phyloP scores from a whole-genome alignment of 2,888 invertebrate species.

The Lasioglossum calceatum region DNA sequence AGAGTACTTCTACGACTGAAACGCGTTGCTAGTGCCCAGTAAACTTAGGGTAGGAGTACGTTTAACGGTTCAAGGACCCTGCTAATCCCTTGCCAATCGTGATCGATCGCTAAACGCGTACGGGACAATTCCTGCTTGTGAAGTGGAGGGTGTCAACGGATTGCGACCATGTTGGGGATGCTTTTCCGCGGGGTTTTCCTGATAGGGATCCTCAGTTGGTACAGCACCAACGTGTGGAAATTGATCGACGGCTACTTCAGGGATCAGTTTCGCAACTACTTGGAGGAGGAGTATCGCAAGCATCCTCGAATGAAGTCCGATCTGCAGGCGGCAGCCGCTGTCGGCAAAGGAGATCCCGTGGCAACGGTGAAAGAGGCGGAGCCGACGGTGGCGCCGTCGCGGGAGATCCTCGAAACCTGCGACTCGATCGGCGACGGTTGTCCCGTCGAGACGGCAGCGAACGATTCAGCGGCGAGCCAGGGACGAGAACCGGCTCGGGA shows the following conservation, averaged over 20 bases:
- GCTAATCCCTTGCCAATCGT: too few relatives aligned
- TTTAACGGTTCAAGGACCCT: too few relatives aligned
- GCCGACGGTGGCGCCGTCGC: slow-evolving; percentile 28
- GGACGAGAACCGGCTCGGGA: neutral
- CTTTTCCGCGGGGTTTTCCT: slow-evolving; percentile 88
- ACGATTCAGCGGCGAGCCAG: slow-evolving; percentile 14
- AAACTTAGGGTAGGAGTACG: neutral
- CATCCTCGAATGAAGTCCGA: slow-evolving; percentile 80
- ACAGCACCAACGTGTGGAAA: slow-evolving; percentile 89
- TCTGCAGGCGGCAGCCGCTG: slow-evolving; percentile 43
- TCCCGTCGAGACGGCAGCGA: slow-evolving; percentile 45
- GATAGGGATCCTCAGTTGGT: slow-evolving; percentile 89
- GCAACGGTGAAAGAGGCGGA: neutral
- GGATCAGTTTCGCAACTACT: slow-evolving; percentile 88
- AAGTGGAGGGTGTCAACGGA: neutral
- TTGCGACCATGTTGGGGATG: slow-evolving; percentile 87
- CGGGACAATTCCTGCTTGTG: neutral
- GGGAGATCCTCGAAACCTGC: slow-evolving; percentile 24
- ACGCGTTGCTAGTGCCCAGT: neutral
- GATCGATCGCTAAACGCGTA: too few relatives aligned
- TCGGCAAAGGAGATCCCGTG: slow-evolving; percentile 32
- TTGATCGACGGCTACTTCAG: slow-evolving; percentile 91
- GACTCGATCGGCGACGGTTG: neutral
- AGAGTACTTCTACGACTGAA: slow-evolving; percentile 81
- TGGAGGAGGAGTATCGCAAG: slow-evolving; percentile 85